Evolutionary conservation across 2,888 invertebrate genomes (phyloP).

Genomic region (Geophilus truncorum): DNA sequence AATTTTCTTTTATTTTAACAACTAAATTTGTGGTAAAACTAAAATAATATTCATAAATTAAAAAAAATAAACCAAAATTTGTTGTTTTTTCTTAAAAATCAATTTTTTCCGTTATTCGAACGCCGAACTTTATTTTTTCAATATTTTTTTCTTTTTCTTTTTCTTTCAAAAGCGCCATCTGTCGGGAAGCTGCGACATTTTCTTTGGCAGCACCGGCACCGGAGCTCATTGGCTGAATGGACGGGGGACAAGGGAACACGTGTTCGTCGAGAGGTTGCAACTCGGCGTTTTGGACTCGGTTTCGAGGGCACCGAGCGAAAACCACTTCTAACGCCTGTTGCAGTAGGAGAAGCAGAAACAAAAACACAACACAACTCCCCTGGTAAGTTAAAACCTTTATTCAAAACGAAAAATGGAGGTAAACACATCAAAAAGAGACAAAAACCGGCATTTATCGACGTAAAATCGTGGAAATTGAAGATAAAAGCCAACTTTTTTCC

Average conservation of each 20-base stretch:
- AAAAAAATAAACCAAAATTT: not conserved
- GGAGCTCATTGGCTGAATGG: not conserved
- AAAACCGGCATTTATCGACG: too few species aligned
- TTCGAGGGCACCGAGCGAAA: too few species aligned
- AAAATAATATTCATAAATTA: too few species aligned
- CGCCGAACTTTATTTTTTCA: too few species aligned
- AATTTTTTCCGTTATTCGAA: too few species aligned
- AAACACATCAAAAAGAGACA: too few species aligned
- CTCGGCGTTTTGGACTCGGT: not conserved
- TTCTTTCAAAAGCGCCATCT: not conserved
- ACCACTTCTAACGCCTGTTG: not conserved
- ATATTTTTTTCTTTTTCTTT: not conserved
- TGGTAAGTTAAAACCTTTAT: too few species aligned
- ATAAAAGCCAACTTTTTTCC: too few species aligned
- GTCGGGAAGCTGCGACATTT: not conserved
- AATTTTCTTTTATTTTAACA: too few species aligned
- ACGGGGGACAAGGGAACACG: not conserved
- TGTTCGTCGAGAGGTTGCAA: not conserved
- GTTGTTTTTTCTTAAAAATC: not conserved
- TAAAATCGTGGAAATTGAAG: too few species aligned
- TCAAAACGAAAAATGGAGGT: too few species aligned
- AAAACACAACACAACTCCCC: not conserved
- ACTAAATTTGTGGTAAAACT: too few species aligned
- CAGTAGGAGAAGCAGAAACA: not conserved
- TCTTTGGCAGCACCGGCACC: not conserved